Base-by-base conservation (phyloP, 2,113 vertebrate genomes). In the Athene cunicularia region DNA sequence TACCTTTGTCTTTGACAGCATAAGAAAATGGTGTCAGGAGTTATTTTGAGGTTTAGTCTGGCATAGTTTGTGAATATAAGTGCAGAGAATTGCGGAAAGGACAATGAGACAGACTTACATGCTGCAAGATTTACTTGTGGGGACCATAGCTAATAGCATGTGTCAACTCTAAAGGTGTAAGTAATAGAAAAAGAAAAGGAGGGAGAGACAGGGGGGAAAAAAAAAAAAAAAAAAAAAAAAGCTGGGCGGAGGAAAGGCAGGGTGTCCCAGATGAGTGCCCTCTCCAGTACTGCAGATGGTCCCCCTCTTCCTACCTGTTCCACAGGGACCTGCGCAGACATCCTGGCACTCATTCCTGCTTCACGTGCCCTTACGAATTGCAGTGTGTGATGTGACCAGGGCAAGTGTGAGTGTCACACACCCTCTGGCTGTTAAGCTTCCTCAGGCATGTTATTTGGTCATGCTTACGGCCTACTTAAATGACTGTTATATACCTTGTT, bases 381-480 rank as follows among this genome's bases (percentile, higher is more conserved):
- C 49, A 4, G 30, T 0, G 5, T 8, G 22, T 24, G 86, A 37
- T 50, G 60, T 27, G 60, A 27, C 37, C 59, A 12, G 52, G 60
- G 14, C 0, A 0, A 6, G 21, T 27, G 39, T 32, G 0, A 6
- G 21, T 23, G 45, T 32, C 4, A 0, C 37, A 12, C 43, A 18
- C 41, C 13, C 47, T 37, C 16, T 26, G 33, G 41, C 64, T 67
- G 5, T 32, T 27, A 9, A 32, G 30, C 33, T 58, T 33, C 35
- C 33, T 33, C 27, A 24, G 80, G 27, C 26, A 1, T 49, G 4
- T 30, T 30, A 19, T 1, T 24, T 71, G 11, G 14, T 39, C 41
- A 3, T 26, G 37, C n/a, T 73, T 32, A 22, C 50, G 0, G 1
- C n/a, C 37, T 20, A 0, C 67, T 32, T 19, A 17, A 67, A 20